Conservation (phyloP, 2,113 vertebrate genomes). For the Menidia beryllina region DNA sequence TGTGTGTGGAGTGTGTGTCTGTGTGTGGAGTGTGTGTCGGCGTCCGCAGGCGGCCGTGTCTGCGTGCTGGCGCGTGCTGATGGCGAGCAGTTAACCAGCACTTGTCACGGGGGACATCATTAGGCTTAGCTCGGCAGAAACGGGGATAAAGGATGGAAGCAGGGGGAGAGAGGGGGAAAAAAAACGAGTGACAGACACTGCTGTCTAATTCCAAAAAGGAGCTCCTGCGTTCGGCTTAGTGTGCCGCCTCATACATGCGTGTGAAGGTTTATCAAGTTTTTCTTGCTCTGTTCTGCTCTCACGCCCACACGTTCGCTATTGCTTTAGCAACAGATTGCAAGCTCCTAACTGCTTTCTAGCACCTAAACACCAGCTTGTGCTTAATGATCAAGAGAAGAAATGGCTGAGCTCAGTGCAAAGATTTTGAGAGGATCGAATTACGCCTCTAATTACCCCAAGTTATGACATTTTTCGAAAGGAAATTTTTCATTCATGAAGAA, state of each 20-base stretch:
- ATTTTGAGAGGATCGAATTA: background rate
- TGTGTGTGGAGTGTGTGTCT: constrained; percentile 2
- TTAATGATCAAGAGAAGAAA: constrained; percentile 7
- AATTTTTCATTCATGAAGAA: no score
- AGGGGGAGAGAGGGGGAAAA: constrained; percentile 53
- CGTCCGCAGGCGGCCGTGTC: constrained; percentile 10
- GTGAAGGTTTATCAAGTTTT: constrained; percentile 18
- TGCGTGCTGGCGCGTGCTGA: constrained; percentile 33
- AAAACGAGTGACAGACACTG: constrained; percentile 54
- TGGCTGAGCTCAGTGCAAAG: background rate
- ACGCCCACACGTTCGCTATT: constrained; percentile 27
- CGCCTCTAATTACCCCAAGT: no score
- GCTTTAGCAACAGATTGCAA: constrained; percentile 56
- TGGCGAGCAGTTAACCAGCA: constrained; percentile 68
- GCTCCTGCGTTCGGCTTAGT: constrained; percentile 13
- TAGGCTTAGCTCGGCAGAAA: constrained; percentile 72
- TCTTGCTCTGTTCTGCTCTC: constrained; percentile 45
- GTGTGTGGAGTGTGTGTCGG: constrained; percentile 9
- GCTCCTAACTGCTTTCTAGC: constrained; percentile 32
- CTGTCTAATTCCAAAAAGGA: constrained; percentile 52
- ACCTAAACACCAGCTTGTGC: constrained; percentile 1
- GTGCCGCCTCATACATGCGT: constrained; percentile 19
- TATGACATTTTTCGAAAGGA: no score
- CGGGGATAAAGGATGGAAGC: constrained; percentile 50
- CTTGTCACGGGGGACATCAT: constrained; percentile 81